These are phyloP conservation scores for Cochlearius cochlearius DNA, from an alignment of 2,113 vertebrate genomes.

Conservation along the genomic window DNA sequence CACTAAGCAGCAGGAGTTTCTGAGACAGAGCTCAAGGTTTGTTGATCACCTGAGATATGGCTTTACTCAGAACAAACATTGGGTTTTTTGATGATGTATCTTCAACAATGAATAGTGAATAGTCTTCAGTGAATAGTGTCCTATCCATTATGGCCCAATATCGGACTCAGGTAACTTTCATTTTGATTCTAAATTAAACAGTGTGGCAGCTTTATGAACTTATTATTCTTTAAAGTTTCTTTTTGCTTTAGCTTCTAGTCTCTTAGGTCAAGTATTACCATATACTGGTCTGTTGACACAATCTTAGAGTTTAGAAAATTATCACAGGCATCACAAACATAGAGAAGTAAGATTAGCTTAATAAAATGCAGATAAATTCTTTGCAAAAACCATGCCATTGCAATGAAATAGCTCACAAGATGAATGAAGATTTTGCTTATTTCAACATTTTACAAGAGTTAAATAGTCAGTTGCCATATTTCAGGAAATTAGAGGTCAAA, in stretches of 20 bases:
- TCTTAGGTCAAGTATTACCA: neutral
- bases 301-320: neutral
- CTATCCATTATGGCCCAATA: neutral
- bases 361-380: neutral
- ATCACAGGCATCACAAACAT: neutral
- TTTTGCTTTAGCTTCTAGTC: neutral
- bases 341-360: neutral
- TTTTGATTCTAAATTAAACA: neutral
- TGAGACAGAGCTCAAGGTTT: neutral
- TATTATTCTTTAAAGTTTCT: neutral
- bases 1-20: neutral
- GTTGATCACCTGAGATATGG: neutral
- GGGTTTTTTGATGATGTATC: neutral
- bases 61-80: neutral
- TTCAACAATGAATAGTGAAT: neutral
- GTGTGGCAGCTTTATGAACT: fast-evolving
- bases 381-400: neutral
- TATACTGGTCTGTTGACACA: neutral
- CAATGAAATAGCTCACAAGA: neutral
- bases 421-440: neutral
- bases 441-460: neutral
- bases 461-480: neutral
- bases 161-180: neutral
- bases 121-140: neutral
- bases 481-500: neutral